Evolutionary conservation across 35 echinoderm and acorn worm species (phyloP).

Genomic region (Apostichopus japonicus): DNA sequence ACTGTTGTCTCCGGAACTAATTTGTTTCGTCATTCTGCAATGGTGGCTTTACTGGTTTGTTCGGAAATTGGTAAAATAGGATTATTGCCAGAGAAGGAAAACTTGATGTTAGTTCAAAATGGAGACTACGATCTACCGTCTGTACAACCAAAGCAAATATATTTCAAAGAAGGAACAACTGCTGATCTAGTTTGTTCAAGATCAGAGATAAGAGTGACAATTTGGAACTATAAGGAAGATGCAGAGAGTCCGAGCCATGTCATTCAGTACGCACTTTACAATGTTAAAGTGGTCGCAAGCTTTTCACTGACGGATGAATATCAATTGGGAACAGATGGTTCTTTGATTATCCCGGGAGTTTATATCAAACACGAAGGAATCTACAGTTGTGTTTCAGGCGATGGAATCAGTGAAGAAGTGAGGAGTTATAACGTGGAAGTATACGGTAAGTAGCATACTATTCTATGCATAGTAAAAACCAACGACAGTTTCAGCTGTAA

Average conservation of each 20-base stretch:
- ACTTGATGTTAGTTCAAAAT: conserved; percentile 6
- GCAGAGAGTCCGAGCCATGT: neutral
- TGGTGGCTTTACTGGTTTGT: conserved; percentile 8
- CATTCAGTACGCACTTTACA: neutral
- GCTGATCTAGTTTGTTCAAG: neutral
- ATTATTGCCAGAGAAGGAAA: neutral
- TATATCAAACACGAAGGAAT: neutral
- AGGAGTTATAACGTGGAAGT: neutral
- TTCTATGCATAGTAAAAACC: neutral
- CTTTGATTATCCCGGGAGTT: neutral
- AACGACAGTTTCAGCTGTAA: too few species aligned
- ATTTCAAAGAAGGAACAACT: neutral
- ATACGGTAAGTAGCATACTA: neutral
- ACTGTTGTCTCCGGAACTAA: neutral
- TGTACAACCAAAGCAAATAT: neutral
- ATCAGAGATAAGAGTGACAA: neutral
- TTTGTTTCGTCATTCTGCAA: neutral
- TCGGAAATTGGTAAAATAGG: neutral
- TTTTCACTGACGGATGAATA: neutral
- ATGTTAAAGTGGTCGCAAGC: neutral
- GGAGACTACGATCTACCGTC: neutral
- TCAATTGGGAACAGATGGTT: neutral
- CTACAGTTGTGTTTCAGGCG: neutral
- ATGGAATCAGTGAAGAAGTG: neutral
- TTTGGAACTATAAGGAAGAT: neutral